A percentile compares a stretch with the other conserved stretches of the same genome.
phyloP scores from a whole-genome alignment of 2,888 invertebrate species.

The Lycocerus yunnanus region DNA sequence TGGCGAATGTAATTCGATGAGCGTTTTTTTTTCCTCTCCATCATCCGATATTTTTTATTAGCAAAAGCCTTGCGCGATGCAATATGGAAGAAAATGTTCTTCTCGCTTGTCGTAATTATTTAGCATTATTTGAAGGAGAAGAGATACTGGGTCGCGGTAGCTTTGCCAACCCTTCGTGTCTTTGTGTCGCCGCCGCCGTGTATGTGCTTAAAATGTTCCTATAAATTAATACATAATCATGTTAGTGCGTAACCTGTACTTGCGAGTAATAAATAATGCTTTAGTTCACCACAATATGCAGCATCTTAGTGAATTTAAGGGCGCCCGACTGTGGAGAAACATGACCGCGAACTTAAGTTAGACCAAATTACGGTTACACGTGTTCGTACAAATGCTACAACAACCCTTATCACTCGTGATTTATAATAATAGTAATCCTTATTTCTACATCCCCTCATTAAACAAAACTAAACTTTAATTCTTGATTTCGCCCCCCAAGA shows the following conservation, averaged over 20 bases:
- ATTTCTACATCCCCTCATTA: conserved; percentile 1
- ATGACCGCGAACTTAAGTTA: conserved; percentile 26
- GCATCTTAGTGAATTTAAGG: conserved; percentile 19
- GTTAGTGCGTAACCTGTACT: not conserved
- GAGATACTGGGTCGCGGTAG: not conserved
- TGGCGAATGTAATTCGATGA: not conserved
- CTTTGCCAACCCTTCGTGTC: not conserved
- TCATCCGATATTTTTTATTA: not conserved
- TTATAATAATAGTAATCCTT: conserved; percentile 15
- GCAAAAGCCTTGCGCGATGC: not conserved
- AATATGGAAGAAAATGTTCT: too few relatives aligned
- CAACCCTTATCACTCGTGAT: conserved; percentile 22
- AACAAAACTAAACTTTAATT: conserved; percentile 5
- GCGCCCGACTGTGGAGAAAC: conserved; percentile 21
- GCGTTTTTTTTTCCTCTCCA: not conserved
- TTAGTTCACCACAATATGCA: conserved; percentile 13
- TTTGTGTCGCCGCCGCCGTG: too few relatives aligned
- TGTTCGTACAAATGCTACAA: conserved; percentile 26
- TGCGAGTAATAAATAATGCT: conserved; percentile 14
- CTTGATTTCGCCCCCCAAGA: not conserved
- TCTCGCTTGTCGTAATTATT: not conserved
- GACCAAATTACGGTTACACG: conserved; percentile 26
- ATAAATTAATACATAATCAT: not conserved
- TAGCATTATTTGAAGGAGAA: too few relatives aligned
- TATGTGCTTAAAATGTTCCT: not conserved